phyloP scores from a whole-genome alignment of 2,888 invertebrate species.

The Drosophila neonasuta region DNA sequence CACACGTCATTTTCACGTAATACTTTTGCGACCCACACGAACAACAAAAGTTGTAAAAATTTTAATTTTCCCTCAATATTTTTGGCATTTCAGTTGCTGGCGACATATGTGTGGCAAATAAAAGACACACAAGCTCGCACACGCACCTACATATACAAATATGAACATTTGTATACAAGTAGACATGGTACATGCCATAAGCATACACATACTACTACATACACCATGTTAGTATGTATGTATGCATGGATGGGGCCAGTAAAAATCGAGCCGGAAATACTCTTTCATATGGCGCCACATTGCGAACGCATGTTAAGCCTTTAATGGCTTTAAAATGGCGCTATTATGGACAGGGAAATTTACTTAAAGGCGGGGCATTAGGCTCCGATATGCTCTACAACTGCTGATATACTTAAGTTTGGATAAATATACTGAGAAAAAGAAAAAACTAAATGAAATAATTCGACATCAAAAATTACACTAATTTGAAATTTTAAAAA shows the following conservation, averaged over 20 bases:
- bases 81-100: conserved; percentile 61
- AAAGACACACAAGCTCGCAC: conserved; percentile 40
- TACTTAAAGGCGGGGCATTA: background rate
- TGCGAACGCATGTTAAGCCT: conserved; percentile 52
- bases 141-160: background rate
- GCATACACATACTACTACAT: background rate
- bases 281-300: conserved; percentile 32
- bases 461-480: too few relatives aligned
- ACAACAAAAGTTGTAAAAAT: conserved; percentile 76
- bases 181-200: background rate
- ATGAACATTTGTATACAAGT: conserved; percentile 4
- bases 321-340: conserved; percentile 63
- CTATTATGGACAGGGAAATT: conserved; percentile 4
- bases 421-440: background rate
- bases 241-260: conserved; percentile 24
- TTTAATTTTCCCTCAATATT: conserved; percentile 75
- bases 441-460: too few relatives aligned
- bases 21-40: conserved; percentile 63
- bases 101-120: conserved; percentile 69
- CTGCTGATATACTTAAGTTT: background rate
- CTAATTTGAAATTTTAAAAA: too few relatives aligned
- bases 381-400: background rate
- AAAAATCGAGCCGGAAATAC: conserved; percentile 37
- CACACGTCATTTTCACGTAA: conserved; percentile 71
- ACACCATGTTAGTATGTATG: background rate